Conservation (phyloP, 2,113 vertebrate genomes). For the Zootoca vivipara region DNA sequence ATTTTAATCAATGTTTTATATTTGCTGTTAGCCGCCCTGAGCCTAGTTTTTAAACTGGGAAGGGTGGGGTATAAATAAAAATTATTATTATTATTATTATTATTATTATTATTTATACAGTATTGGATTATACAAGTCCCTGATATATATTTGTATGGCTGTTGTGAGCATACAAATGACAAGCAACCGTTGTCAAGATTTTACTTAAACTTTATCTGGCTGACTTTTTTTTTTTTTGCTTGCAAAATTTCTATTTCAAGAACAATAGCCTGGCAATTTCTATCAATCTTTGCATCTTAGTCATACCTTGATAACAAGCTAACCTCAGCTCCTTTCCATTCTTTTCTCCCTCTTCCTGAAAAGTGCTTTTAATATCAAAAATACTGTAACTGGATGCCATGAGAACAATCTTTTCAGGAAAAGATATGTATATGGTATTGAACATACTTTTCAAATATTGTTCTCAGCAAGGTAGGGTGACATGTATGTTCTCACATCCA, state of each 20-base stretch:
- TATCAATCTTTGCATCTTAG: constrained; percentile 64
- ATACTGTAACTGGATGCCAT: constrained; percentile 41
- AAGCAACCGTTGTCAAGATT: constrained; percentile 61
- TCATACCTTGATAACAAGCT: constrained; percentile 72
- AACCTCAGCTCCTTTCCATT: constrained; percentile 62
- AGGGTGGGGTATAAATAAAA: too few species aligned
- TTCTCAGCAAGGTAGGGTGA: not conserved
- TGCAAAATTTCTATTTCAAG: constrained; percentile 70
- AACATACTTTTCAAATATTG: not conserved
- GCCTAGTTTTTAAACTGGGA: too few species aligned
- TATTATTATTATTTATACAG: not conserved
- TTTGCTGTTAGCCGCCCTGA: too few species aligned
- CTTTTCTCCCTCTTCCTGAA: constrained; percentile 46
- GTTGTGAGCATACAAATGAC: too few species aligned
- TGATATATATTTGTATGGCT: not conserved
- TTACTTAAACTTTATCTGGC: constrained; percentile 61
- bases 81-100: too few species aligned
- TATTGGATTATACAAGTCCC: not conserved
- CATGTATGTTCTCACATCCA: too few species aligned
- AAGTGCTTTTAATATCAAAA: constrained; percentile 44
- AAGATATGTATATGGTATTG: constrained; percentile 41
- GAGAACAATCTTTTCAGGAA: constrained; percentile 33
- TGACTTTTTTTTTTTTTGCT: constrained; percentile 69
- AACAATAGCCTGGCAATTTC: constrained; percentile 68
- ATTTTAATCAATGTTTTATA: too few species aligned